Evolutionary conservation across 2,888 invertebrate genomes (phyloP).

Genomic region (Kryphioiulus occultus): DNA sequence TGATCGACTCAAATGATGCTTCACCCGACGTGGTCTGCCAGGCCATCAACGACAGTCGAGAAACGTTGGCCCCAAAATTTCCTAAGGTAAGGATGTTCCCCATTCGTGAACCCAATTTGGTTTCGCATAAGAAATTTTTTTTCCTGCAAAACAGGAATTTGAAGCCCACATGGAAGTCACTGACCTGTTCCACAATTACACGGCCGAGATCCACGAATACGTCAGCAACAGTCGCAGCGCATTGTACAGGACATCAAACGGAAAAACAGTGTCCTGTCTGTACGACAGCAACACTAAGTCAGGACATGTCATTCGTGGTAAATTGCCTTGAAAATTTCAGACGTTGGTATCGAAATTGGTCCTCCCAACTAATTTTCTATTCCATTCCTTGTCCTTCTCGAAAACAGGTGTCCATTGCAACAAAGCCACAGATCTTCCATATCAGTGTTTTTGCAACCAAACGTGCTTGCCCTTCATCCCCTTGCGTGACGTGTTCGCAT

Average conservation of each 20-base stretch:
- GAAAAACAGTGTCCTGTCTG: constrained; percentile 39
- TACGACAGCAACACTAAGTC: constrained; percentile 29
- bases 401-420: constrained; percentile 53
- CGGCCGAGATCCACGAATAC: constrained; percentile 49
- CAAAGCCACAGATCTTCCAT: constrained; percentile 52
- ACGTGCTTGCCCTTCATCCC: constrained; percentile 54
- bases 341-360: too few species aligned
- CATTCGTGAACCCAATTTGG: not conserved
- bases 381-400: not conserved
- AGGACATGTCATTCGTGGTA: constrained; percentile 50
- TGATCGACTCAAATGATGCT: not conserved
- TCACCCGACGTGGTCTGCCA: constrained; percentile 39
- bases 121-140: not conserved
- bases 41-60: constrained; percentile 48
- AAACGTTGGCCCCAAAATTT: constrained; percentile 33
- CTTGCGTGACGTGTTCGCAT: constrained; percentile 50
- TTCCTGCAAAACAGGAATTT: constrained; percentile 46
- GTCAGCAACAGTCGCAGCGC: constrained; percentile 44
- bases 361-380: not conserved
- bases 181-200: constrained; percentile 48
- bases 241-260: constrained; percentile 37
- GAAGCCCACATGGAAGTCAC: constrained; percentile 52
- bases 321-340: too few species aligned
- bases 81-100: not conserved
- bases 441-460: constrained; percentile 55